These are phyloP conservation scores for Palaemon carinicauda DNA, from an alignment of 1,140 invertebrate genomes.

Conservation along the genomic window DNA sequence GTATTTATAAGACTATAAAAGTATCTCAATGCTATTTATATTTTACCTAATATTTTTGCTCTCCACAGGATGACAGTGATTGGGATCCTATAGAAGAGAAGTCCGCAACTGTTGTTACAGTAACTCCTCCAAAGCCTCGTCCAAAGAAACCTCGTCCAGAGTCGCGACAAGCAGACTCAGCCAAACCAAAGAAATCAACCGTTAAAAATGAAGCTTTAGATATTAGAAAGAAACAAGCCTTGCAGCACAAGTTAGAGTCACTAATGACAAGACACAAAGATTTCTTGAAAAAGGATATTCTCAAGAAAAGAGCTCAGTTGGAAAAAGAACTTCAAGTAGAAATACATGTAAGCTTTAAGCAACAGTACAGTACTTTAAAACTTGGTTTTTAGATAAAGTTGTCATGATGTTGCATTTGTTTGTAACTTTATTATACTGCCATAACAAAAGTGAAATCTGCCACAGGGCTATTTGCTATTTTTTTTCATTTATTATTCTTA, in stretches of 20 bases:
- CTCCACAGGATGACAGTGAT: conserved; percentile 30
- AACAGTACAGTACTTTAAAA: too few species aligned
- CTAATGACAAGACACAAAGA: conserved; percentile 85
- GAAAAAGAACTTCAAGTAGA: conserved; percentile 91
- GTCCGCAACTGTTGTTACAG: neutral
- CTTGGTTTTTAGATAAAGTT: neutral
- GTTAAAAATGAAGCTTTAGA: conserved; percentile 71
- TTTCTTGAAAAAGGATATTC: conserved; percentile 90
- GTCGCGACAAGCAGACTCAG: conserved; percentile 36
- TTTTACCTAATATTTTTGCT: neutral
- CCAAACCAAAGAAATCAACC: conserved; percentile 62
- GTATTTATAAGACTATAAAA: too few species aligned
- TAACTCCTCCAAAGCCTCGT: neutral
- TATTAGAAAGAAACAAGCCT: conserved; percentile 64
- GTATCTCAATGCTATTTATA: too few species aligned
- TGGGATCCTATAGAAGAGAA: conserved; percentile 35
- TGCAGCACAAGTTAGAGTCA: conserved; percentile 61
- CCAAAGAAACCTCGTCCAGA: conserved; percentile 62
- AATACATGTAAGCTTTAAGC: conserved; percentile 74
- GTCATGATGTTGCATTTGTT: too few species aligned
- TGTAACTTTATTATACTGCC: too few species aligned
- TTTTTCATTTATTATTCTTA: neutral
- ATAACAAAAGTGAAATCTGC: too few species aligned
- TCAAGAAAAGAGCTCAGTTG: conserved; percentile 86
- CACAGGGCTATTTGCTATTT: too few species aligned